phyloP scores from a whole-genome alignment of 2,888 invertebrate species.

The Drosophila limbata region DNA sequence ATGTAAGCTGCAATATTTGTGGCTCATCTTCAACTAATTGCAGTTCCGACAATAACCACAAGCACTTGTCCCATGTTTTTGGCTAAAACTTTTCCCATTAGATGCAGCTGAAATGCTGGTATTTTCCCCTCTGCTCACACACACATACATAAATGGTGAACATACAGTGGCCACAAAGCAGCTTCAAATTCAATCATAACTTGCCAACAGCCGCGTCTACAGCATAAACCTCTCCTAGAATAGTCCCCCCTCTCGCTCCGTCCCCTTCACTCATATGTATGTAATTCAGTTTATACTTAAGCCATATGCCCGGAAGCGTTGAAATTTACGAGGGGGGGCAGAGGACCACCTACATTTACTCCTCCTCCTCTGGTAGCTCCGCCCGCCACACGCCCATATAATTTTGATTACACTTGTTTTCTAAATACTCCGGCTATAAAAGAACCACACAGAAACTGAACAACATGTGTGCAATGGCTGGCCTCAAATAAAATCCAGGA shows the following conservation, averaged over 20 bases:
- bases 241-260: not conserved
- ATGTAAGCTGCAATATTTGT: constrained; percentile 22
- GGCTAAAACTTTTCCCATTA: constrained; percentile 72
- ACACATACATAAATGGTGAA: constrained; percentile 14
- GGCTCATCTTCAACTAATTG: constrained; percentile 49
- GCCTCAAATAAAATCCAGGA: constrained; percentile 60
- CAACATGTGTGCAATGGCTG: constrained; percentile 49
- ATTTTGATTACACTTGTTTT: constrained; percentile 80
- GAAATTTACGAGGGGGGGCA: constrained; percentile 59
- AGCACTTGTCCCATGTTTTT: constrained; percentile 51
- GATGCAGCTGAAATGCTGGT: constrained; percentile 41
- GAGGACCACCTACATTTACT: constrained; percentile 4
- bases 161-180: constrained; percentile 54
- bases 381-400: constrained; percentile 71
- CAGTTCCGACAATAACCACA: constrained; percentile 53
- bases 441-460: constrained; percentile 44
- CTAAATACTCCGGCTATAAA: constrained; percentile 70
- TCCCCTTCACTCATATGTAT: not conserved
- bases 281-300: constrained; percentile 29
- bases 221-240: constrained; percentile 6
- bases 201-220: constrained; percentile 52
- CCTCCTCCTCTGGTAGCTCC: not conserved
- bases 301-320: constrained; percentile 67
- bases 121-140: constrained; percentile 18
- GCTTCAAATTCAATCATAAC: constrained; percentile 78